Conservation (phyloP, 1,140 invertebrate species). For the Lordiphosa mommai region DNA sequence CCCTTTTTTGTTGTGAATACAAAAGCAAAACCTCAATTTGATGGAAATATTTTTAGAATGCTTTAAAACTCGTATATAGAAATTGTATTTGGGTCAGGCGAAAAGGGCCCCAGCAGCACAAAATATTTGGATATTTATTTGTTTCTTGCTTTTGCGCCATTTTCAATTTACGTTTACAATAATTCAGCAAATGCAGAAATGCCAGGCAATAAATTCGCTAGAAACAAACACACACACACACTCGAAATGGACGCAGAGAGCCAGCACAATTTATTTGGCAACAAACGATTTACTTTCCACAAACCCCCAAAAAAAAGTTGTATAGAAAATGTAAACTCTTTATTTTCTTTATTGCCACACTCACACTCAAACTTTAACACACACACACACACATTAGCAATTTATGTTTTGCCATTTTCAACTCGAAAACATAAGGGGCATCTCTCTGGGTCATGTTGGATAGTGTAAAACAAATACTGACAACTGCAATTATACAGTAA, state of each 20-base stretch:
- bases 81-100: no score
- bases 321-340: slow-evolving; percentile 69
- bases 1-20: slow-evolving; percentile 30
- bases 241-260: slow-evolving; percentile 16
- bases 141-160: slow-evolving; percentile 28
- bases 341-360: slow-evolving; percentile 47
- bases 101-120: neutral
- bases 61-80: no score
- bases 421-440: slow-evolving; percentile 42
- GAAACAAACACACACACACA: slow-evolving; percentile 31
- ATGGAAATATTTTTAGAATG: no score
- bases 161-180: slow-evolving; percentile 75
- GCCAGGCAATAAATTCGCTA: slow-evolving; percentile 63
- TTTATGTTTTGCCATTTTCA: slow-evolving; percentile 70
- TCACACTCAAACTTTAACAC: neutral
- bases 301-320: slow-evolving; percentile 23
- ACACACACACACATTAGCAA: slow-evolving; percentile 40
- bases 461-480: slow-evolving; percentile 76
- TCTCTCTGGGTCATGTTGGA: slow-evolving; percentile 30
- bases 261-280: slow-evolving; percentile 40
- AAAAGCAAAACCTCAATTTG: slow-evolving; percentile 1
- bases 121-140: slow-evolving; percentile 51
- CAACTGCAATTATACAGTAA: slow-evolving; percentile 64
- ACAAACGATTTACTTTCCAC: slow-evolving; percentile 57
- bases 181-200: slow-evolving; percentile 70